phyloP scores from a whole-genome alignment of 2,113 vertebrate species.

The Podiceps cristatus region DNA sequence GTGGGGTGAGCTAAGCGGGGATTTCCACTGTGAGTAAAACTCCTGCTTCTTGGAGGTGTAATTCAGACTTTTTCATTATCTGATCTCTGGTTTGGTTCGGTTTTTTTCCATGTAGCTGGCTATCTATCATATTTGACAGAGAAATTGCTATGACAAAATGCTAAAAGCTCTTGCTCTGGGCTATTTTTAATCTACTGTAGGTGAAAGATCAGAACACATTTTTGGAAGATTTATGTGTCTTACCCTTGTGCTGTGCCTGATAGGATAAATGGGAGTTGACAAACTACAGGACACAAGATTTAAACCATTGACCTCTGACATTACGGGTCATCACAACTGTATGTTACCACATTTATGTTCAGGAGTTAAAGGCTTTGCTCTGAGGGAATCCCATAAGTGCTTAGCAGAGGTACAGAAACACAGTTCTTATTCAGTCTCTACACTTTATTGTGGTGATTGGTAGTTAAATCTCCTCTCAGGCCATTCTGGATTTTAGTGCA shows the following conservation, averaged over 20 bases:
- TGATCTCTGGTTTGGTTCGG: neutral
- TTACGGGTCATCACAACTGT: neutral
- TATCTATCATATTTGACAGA: constrained; percentile 21
- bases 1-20: neutral
- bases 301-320: constrained; percentile 49
- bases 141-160: constrained; percentile 56
- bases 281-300: constrained; percentile 4
- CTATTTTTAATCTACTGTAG: constrained; percentile 66
- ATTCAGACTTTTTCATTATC: constrained; percentile 3
- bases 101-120: neutral
- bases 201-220: constrained; percentile 63
- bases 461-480: neutral
- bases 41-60: neutral
- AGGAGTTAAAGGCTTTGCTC: constrained; percentile 9
- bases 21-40: constrained; percentile 17
- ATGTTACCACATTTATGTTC: neutral
- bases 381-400: neutral
- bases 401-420: neutral
- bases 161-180: constrained; percentile 51
- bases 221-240: constrained; percentile 35
- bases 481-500: neutral
- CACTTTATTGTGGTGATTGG: neutral
- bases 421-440: neutral
- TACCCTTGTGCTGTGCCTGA: neutral
- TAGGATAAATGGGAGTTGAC: constrained; percentile 41